These are phyloP conservation scores for Bolinopsis microptera DNA, from an alignment of 37 sponge, comb jelly and placozoan genomes.

Conservation along the genomic window DNA sequence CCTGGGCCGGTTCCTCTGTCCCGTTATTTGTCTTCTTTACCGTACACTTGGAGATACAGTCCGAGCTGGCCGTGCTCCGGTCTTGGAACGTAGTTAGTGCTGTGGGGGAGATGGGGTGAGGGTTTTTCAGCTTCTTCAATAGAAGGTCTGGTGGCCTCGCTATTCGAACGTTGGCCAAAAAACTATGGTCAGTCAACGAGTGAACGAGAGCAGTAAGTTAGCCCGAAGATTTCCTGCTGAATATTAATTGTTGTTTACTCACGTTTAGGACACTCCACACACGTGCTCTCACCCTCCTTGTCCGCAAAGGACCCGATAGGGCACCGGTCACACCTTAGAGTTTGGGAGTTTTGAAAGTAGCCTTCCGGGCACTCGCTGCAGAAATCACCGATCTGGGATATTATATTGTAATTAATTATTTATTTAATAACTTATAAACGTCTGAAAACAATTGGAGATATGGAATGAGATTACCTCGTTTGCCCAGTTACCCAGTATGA, in stretches of 20 bases:
- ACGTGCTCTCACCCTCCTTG: background rate
- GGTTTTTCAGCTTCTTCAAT: too few relatives aligned
- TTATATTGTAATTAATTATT: too few relatives aligned
- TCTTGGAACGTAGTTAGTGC: conserved; percentile 47
- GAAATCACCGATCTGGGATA: conserved; percentile 11
- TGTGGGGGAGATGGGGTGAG: background rate
- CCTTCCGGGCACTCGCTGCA: conserved; percentile 45
- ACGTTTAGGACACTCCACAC: background rate
- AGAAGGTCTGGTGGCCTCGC: too few relatives aligned
- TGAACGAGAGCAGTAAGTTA: too few relatives aligned
- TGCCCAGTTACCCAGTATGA: too few relatives aligned
- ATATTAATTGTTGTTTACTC: background rate
- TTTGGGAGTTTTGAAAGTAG: background rate
- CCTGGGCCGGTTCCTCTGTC: background rate
- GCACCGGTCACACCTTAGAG: background rate
- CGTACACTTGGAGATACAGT: conserved; percentile 34
- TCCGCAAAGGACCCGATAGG: background rate
- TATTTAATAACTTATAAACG: too few relatives aligned
- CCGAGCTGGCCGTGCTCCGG: background rate
- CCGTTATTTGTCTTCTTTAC: conserved; percentile 23
- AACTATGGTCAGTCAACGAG: too few relatives aligned
- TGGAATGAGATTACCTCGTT: too few relatives aligned
- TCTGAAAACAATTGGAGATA: too few relatives aligned
- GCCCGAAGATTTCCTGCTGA: too few relatives aligned
- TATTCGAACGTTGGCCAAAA: too few relatives aligned